These are phyloP conservation scores for Bugula neritina DNA, from an alignment of 2,888 invertebrate genomes.

Conservation along the genomic window DNA sequence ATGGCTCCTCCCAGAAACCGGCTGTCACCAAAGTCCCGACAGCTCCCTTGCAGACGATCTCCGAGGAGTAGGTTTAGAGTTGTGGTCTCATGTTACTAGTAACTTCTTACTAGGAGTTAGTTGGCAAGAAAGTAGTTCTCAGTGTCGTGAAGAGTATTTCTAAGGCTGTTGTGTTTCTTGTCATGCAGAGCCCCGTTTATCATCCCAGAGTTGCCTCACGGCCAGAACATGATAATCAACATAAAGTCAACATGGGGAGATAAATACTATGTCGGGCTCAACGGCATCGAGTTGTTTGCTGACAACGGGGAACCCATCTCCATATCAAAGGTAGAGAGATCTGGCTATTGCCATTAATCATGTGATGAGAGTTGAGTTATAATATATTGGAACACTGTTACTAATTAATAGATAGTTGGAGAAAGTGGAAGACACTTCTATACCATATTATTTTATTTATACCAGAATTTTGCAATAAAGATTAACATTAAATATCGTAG, in stretches of 20 bases:
- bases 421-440: too few relatives aligned
- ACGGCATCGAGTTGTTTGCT: conserved; percentile 71
- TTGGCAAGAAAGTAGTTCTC: too few relatives aligned
- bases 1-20: not conserved
- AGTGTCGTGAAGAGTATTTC: too few relatives aligned
- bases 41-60: not conserved
- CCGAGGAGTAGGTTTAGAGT: conserved; percentile 19
- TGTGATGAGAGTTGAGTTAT: too few relatives aligned
- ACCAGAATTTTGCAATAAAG: too few relatives aligned
- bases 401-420: too few relatives aligned
- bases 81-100: too few relatives aligned
- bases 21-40: not conserved
- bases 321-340: conserved; percentile 62
- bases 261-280: conserved; percentile 69
- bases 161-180: not conserved
- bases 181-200: conserved; percentile 57
- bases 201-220: conserved; percentile 70
- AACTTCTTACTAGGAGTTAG: too few relatives aligned
- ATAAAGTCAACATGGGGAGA: conserved; percentile 71
- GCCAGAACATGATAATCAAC: conserved; percentile 63
- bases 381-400: too few relatives aligned
- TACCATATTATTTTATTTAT: too few relatives aligned
- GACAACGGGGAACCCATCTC: conserved; percentile 60
- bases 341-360: too few relatives aligned
- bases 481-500: too few relatives aligned